Conservation (phyloP, 64 coral and sea anemone genomes). For the Porites australiensis region DNA sequence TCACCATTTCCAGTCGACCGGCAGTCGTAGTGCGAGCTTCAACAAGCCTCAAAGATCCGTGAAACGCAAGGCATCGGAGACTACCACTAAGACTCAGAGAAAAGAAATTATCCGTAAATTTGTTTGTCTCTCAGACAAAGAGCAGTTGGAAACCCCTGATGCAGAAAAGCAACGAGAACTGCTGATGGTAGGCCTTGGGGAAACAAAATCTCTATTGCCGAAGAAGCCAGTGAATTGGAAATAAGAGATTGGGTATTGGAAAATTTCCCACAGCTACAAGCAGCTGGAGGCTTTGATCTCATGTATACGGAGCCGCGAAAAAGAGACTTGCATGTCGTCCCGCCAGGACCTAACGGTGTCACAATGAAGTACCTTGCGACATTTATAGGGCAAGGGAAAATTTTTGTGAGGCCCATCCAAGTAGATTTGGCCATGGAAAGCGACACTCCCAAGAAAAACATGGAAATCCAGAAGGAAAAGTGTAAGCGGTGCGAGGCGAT, state of each 20-base stretch:
- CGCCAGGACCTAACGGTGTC: constrained; percentile 52
- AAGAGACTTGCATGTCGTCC: constrained; percentile 48
- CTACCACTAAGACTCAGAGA: neutral
- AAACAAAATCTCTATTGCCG: constrained; percentile 43
- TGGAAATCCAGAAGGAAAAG: neutral
- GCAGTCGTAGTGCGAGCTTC: neutral
- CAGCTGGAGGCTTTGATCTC: constrained; percentile 66
- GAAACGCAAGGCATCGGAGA: neutral
- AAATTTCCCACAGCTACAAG: constrained; percentile 56
- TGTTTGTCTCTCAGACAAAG: constrained; percentile 61
- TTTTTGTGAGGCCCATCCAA: constrained; percentile 56
- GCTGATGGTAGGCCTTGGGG: constrained; percentile 40
- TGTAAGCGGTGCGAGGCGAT: neutral
- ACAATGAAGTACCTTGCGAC: constrained; percentile 61
- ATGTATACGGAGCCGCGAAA: constrained; percentile 57
- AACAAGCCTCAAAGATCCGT: neutral
- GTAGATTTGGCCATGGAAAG: constrained; percentile 17
- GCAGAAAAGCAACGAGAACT: constrained; percentile 45
- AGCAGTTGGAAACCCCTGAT: constrained; percentile 38
- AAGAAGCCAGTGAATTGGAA: constrained; percentile 48
- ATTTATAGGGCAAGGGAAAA: constrained; percentile 66
- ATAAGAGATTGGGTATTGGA: constrained; percentile 37
- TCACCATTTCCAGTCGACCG: constrained; percentile 30
- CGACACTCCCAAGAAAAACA: neutral
- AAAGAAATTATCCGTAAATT: constrained; percentile 41